Base-by-base conservation (phyloP, 2,888 invertebrate species). In the Parapristionchus giblindavisi region DNA sequence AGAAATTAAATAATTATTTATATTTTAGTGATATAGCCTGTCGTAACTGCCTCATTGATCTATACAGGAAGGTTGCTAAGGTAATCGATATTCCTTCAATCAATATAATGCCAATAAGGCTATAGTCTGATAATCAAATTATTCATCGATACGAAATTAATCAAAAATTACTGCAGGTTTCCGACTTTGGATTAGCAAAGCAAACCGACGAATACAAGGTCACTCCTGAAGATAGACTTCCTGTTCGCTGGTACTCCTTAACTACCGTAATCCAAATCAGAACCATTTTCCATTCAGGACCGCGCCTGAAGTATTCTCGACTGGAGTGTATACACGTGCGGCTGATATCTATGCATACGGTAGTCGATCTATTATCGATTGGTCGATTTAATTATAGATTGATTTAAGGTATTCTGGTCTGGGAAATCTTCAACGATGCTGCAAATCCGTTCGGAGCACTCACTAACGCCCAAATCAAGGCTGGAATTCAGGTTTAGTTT, bases 381-480 rank as follows among this genome's bases (percentile, higher is more conserved):
- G n/a, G n/a, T n/a, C n/a, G n/a, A n/a, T n/a, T n/a, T n/a, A n/a
- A n/a, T n/a, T n/a, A n/a, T n/a, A n/a, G n/a, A n/a, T n/a, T n/a
- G n/a, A n/a, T n/a, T n/a, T n/a, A n/a, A n/a, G n/a, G n/a, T n/a
- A n/a, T n/a, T n/a, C n/a, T n/a, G n/a, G n/a, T n/a, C n/a, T n/a
- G n/a, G n/a, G n/a, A n/a, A n/a, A 68, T 68, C 68, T 68, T 68
- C 68, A 52, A 51, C 21, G 52, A 68, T 17, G 68, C 68, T 11
- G 36, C 32, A 0, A 32, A 36, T n/a, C 68, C 68, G n/a, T 68
- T 68, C 52, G 48, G 36, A 4, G 68, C 36, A 8, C 38, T 34
- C 43, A 52, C 51, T 6, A 68, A 68, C 52, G 68, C 68, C 36
- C 51, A 68, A 36, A 52, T 68, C 52, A 68, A 68, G 52, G 52